Evolutionary conservation across 2,113 vertebrate genomes (phyloP), one percentile per base, ranked within the genome.

Genomic region (Aplodontia rufa): DNA sequence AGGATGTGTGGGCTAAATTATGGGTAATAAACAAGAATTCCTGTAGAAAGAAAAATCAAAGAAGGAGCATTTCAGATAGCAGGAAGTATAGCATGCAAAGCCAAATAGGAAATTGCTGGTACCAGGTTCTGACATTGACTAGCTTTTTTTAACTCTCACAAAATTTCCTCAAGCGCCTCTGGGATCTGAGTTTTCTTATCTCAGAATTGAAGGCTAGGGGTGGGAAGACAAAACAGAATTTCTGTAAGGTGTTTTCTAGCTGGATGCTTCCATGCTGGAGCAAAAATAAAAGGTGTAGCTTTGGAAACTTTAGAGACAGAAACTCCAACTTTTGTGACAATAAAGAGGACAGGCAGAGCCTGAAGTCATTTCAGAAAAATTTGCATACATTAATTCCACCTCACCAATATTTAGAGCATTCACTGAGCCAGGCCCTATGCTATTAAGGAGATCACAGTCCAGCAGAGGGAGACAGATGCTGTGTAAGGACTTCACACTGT

Each of bases 291-390:
- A 78, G 9, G 24, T 3, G 40, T 42, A 68, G 14, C 20, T 89
- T 86, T 71, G 92, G 60, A 85, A 95, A 89, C 10, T n/a, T 72
- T 32, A 87, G 30, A 79, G 60, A 11, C 24, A 45, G 40, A 95
- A 92, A 4, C 30, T 4, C 22, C 37, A 51, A 83, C 12, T 82
- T 89, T 49, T 79, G 78, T 79, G 62, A 74, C 35, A 35, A 22
- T 58, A 24, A 35, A 32, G n/a, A 90, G 42, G 87, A 35, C 26
- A 37, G 49, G 72, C 42, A 53, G 71, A 88, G 64, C 35, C 37
- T 69, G 35, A 10, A 45, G 12, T 72, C 30, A 26, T 47, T 47
- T 64, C 72, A 42, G 68, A 69, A 58, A 51, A 19, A 17, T 93
- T 79, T 82, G 35, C 45, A 6, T 3, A 8, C 7, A 55, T 82